A percentile compares a stretch with the other conserved stretches of the same genome.
Conservation (phyloP, 35 echinoderm and acorn worm species). For the Nesometra sesokonis region DNA sequence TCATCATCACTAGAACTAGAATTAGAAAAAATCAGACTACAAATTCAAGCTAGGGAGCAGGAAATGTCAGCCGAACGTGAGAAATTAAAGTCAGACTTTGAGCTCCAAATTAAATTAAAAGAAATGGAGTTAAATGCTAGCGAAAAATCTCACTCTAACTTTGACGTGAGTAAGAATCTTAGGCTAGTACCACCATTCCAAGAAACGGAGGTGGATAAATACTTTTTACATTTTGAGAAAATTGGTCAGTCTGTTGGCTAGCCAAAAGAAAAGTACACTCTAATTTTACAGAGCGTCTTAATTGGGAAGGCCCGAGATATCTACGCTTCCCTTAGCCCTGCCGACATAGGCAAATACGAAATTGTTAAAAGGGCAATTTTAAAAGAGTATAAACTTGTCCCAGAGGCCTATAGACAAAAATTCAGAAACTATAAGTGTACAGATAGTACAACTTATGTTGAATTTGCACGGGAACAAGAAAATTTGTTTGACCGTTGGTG, state of each 20-base stretch:
- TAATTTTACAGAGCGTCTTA: background rate
- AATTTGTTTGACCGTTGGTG: conserved; percentile 9
- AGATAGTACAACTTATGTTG: background rate
- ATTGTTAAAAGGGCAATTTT: background rate
- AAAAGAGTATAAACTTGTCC: conserved; percentile 2
- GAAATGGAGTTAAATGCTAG: background rate
- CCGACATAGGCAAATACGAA: background rate
- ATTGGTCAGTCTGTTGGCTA: background rate
- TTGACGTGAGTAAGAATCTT: conserved; percentile 4
- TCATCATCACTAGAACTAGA: no score
- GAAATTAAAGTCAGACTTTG: background rate
- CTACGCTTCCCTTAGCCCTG: background rate
- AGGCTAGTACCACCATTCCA: background rate
- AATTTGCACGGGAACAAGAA: conserved; percentile 15
- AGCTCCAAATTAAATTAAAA: background rate
- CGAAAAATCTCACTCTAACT: background rate
- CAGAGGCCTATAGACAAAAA: conserved; percentile 1
- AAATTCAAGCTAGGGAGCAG: no score
- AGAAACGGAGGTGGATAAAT: background rate
- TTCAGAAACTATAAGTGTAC: background rate
- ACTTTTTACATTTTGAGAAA: conserved; percentile 9
- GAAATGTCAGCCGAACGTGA: no score
- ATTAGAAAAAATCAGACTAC: no score
- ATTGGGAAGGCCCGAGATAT: no score
- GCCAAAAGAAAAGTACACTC: background rate